Base-by-base conservation (phyloP, 1,140 invertebrate genomes). In the Oryzaephilus surinamensis region DNA sequence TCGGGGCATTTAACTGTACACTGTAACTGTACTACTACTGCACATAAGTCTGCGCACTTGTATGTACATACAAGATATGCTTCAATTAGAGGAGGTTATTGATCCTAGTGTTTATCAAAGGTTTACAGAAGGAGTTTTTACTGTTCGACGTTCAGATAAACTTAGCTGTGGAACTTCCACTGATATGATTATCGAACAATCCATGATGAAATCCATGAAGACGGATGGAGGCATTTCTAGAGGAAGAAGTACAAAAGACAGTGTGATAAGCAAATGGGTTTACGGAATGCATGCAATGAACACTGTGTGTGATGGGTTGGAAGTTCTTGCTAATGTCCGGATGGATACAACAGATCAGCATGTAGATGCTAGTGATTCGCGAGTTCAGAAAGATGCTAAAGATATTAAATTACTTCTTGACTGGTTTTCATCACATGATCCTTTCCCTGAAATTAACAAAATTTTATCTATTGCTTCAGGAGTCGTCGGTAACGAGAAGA, bases 91-190 rank as follows among this genome's bases (percentile, higher is more conserved):
- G n/a, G 15, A 29, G 6, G 6, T 6, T 6, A 29, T 29, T n/a
- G 11, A 29, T 29, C n/a, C n/a, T n/a, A n/a, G n/a, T n/a, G n/a
- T n/a, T n/a, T n/a, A n/a, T n/a, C n/a, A n/a, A 31, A 61, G 55
- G 32, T 66, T 66, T 55, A 38, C 51, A 27, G 43, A 43, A 41
- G 45, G 54, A 40, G 57, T 38, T 38, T 63, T 64, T 42, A 64
- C 58, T 5, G 52, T 64, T 32, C 46, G 52, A 46, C 46, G 62
- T 32, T 51, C 56, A 37, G 58, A 67, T 23, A 63, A 62, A 51
- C 63, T 59, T 35, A 63, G 56, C 48, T 54, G 29, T 51, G 62
- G 64, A 31, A 52, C 60, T 41, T 67, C 50, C 34, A 46, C 58
- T 7, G 58, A 62, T 39, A 60, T 63, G 55, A 45, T 57, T 6